Percentiles rank a stretch among this genome's conserved stretches.
These are phyloP conservation scores for Copidosoma floridanum DNA, from an alignment of 1,140 invertebrate species.

Conservation along the genomic window DNA sequence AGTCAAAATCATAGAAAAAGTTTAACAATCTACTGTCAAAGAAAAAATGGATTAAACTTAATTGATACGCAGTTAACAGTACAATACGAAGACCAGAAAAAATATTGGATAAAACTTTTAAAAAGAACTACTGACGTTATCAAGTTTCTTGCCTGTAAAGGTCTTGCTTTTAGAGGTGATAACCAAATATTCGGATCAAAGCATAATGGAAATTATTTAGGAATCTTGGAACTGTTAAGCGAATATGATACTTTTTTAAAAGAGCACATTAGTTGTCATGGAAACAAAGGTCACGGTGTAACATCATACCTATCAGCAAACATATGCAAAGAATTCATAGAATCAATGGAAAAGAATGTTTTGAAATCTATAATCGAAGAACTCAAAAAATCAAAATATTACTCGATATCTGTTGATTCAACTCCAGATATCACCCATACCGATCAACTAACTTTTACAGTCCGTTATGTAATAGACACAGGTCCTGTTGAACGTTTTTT, in stretches of 20 bases:
- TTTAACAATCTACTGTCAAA: background rate
- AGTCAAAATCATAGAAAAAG: background rate
- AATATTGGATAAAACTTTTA: slow-evolving; percentile 25
- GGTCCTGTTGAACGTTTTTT: background rate
- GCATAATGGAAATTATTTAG: slow-evolving; percentile 37
- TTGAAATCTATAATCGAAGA: background rate
- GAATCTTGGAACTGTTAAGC: slow-evolving; percentile 39
- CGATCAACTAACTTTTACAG: slow-evolving; percentile 2
- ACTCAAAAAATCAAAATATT: background rate
- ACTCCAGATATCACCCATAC: background rate
- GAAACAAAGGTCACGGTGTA: slow-evolving; percentile 32
- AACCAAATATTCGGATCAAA: slow-evolving; percentile 31
- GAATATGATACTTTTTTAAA: slow-evolving; percentile 45
- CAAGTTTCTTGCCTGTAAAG: slow-evolving; percentile 19
- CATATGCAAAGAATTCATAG: slow-evolving; percentile 20
- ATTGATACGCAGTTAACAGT: background rate
- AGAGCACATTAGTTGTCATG: slow-evolving; percentile 38
- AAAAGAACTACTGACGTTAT: slow-evolving; percentile 26
- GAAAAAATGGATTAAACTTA: background rate
- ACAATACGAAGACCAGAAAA: slow-evolving; percentile 21
- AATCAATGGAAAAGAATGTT: background rate
- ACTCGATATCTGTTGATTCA: background rate
- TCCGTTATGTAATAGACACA: background rate
- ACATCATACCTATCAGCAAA: slow-evolving; percentile 24
- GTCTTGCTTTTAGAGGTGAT: slow-evolving; percentile 31